Evolutionary conservation across 2,797 vertebrate species (phyloP).

Genomic region (Pygocentrus nattereri): DNA sequence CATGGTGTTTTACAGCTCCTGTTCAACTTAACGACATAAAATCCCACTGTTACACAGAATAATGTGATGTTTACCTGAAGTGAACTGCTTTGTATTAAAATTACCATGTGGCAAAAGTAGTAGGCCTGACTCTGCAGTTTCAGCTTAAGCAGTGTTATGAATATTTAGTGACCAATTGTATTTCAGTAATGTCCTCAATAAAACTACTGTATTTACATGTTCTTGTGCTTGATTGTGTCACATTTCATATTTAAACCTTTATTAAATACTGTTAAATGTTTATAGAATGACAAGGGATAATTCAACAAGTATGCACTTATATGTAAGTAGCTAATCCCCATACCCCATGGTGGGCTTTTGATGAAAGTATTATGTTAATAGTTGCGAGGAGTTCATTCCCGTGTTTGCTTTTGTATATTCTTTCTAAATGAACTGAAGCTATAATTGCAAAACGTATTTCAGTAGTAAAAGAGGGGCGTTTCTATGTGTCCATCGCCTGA

Average conservation of each 20-base stretch:
- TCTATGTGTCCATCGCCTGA: no score
- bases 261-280: not conserved
- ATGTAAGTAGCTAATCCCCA: no score
- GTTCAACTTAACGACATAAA: not conserved
- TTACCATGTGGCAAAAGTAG: not conserved
- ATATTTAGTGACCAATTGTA: slow-evolving; percentile 18
- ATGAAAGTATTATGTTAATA: no score
- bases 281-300: no score
- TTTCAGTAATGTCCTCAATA: slow-evolving; percentile 50
- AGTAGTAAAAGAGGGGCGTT: no score
- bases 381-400: no score
- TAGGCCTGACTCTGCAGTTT: slow-evolving; percentile 10
- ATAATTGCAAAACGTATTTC: no score
- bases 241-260: not conserved
- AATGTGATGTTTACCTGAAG: slow-evolving; percentile 1
- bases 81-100: slow-evolving; percentile 10
- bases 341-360: no score
- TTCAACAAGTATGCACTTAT: no score
- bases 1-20: not conserved
- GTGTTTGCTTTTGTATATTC: not conserved
- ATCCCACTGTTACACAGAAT: not conserved
- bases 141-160: not conserved
- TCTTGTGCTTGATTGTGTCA: slow-evolving; percentile 12
- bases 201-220: slow-evolving; percentile 42
- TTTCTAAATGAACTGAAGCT: no score